Evolutionary conservation across 2,113 vertebrate species (phyloP).

Genomic region (Fulica atra): DNA sequence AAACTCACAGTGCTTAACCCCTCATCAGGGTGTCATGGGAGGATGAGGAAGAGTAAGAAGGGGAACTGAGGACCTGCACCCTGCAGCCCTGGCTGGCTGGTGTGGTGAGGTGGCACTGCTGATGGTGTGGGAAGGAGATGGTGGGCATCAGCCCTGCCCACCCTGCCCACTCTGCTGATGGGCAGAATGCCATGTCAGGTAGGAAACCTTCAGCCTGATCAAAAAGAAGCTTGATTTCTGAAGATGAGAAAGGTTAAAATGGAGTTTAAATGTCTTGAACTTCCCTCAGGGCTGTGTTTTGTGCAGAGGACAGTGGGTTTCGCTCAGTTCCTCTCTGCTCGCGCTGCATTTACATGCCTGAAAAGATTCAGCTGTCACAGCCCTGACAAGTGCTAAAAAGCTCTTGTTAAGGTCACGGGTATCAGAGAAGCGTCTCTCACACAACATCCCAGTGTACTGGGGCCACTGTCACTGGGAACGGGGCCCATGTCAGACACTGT

Average conservation of each 20-base stretch:
- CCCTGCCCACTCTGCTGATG: too few species aligned
- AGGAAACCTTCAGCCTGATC: neutral
- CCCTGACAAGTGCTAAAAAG: neutral
- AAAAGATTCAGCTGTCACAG: neutral
- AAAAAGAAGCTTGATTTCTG: neutral
- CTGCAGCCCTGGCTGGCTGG: neutral
- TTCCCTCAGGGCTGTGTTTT: neutral
- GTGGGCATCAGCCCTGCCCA: neutral
- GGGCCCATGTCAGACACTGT: neutral
- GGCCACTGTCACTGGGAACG: neutral
- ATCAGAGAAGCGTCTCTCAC: neutral
- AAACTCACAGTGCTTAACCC: rapidly evolving
- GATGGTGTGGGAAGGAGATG: neutral
- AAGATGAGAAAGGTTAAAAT: neutral
- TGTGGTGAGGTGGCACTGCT: neutral
- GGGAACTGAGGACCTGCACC: neutral
- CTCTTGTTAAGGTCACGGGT: constrained; percentile 7
- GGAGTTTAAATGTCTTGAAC: neutral
- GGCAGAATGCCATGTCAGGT: neutral
- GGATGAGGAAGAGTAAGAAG: neutral
- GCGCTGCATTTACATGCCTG: neutral
- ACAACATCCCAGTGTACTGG: neutral
- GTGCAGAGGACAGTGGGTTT: neutral
- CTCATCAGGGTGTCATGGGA: neutral
- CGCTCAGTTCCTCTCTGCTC: rapidly evolving